Conservation (phyloP, 2,888 invertebrate genomes). For the Litoditis marina region DNA sequence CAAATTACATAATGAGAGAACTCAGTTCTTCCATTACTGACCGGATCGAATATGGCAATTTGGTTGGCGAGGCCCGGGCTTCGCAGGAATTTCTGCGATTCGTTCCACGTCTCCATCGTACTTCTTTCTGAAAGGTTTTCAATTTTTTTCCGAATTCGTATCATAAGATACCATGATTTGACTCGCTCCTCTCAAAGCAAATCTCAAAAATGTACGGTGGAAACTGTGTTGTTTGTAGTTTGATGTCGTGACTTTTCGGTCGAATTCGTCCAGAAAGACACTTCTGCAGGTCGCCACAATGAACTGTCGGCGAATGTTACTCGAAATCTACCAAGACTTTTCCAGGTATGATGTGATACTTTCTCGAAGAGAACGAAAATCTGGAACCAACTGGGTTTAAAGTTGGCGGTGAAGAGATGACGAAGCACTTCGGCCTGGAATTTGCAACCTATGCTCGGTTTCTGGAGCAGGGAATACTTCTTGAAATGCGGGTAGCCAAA, state of each 20-base stretch:
- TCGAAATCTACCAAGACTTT: no score
- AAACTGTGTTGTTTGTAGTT: not conserved
- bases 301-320: no score
- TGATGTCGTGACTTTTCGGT: not conserved
- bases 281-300: not conserved
- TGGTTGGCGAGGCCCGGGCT: not conserved
- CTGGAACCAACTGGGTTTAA: conserved; percentile 13
- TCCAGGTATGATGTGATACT: no score
- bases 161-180: no score
- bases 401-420: conserved; percentile 1
- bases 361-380: no score
- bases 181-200: no score
- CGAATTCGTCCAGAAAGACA: not conserved
- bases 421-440: conserved; percentile 11
- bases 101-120: conserved; percentile 42
- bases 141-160: no score
- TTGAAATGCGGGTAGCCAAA: conserved; percentile 8
- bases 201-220: no score
- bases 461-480: conserved; percentile 4
- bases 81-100: conserved; percentile 28
- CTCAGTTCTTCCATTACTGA: no score
- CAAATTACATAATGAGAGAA: no score
- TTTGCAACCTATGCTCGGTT: conserved; percentile 10
- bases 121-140: conserved; percentile 33
- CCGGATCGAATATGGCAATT: conserved; percentile 1